A percentile compares a stretch with the other conserved stretches of the same genome.
Conservation (phyloP, 2,888 invertebrate species). For the Dicyrtomina minuta region DNA sequence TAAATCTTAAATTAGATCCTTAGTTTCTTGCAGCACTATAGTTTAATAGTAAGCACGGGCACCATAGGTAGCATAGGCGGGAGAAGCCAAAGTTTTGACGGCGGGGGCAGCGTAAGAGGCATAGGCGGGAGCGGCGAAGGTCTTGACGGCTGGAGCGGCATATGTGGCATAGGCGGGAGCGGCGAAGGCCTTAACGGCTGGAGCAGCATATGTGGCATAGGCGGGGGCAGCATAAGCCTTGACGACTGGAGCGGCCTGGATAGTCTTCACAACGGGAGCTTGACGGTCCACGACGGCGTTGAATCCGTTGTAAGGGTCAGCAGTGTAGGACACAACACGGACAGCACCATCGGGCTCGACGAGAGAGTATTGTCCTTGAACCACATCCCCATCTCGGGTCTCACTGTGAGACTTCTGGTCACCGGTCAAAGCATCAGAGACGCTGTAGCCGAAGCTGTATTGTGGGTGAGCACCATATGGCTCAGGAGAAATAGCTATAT, state of each 20-base stretch:
- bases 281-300: constrained; percentile 26
- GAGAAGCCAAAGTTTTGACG: constrained; percentile 2
- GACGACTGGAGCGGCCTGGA: too few relatives aligned
- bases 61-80: too few relatives aligned
- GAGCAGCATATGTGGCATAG: not conserved
- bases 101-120: constrained; percentile 19
- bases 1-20: too few relatives aligned
- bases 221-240: constrained; percentile 22
- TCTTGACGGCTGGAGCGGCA: constrained; percentile 13
- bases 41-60: too few relatives aligned
- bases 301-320: constrained; percentile 24
- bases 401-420: constrained; percentile 30
- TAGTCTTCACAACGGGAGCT: constrained; percentile 18
- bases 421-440: constrained; percentile 27
- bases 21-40: too few relatives aligned
- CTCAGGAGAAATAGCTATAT: constrained; percentile 29
- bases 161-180: constrained; percentile 11
- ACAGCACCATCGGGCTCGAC: too few relatives aligned
- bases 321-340: constrained; percentile 27
- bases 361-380: constrained; percentile 29
- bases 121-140: constrained; percentile 14
- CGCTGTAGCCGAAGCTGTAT: constrained; percentile 30
- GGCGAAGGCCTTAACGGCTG: constrained; percentile 12
- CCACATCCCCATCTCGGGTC: constrained; percentile 29
- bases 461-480: constrained; percentile 30